Base-by-base conservation (phyloP, 2,888 invertebrate species). In the Notodonta ziczac region DNA sequence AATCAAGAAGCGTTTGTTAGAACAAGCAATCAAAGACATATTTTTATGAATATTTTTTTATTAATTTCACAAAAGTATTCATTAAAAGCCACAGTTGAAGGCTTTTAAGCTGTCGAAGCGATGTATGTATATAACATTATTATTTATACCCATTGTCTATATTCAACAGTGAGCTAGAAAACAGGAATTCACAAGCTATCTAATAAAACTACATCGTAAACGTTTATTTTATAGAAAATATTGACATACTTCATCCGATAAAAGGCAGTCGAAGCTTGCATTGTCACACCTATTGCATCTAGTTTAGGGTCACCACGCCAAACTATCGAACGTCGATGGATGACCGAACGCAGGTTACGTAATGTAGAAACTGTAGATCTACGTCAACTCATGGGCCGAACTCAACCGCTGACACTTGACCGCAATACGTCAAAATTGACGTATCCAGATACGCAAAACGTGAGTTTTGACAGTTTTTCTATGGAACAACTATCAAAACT, bases 1-100 rank as follows among this genome's bases (percentile, higher is more conserved):
- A 24, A 24, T 24, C 24, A 24, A 24, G 40, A 40, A 40, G 40
- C 40, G 40, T 16, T 14, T 51, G 14, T 16, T 53, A n/a, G 4
- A 6, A n/a, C 6, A 51, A 73, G 61, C 60, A 58, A 70, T 71
- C 60, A 63, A 63, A 72, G 69, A 62, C 58, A 68, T 67, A n/a
- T 70, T 53, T 0, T 24, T 89, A 87, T 86, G 84, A 87, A 85
- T 84, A 82, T 90, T 92, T 92, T 91, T 92, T 92, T 92, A 92
- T 93, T 93, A 93, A 91, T 91, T 92, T 92, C 93, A 93, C 93
- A 93, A 93, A 93, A 93, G 86, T 89, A 90, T 89, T 91, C 82
- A 88, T 90, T 89, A 91, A 93, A 93, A 93, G 93, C 93, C 93
- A 93, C 93, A 93, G 89, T 90, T 84, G 87, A 91, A 93, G 93